A percentile compares a stretch with the other conserved stretches of the same genome.
Evolutionary conservation across 2,797 vertebrate genomes (phyloP).

Genomic region (Phataginus tricuspis): DNA sequence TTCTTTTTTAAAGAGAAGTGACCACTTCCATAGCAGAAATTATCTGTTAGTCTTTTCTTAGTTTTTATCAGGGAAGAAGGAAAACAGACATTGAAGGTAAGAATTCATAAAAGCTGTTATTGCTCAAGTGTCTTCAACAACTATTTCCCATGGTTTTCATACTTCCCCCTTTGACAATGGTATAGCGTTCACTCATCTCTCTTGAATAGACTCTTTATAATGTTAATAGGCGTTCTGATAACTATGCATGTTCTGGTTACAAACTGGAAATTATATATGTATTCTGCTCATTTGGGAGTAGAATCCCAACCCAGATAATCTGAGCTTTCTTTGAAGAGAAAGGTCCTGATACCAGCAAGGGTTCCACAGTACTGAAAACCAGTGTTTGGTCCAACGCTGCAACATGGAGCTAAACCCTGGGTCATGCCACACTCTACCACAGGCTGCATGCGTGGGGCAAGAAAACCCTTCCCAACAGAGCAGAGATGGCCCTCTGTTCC

Average conservation of each 20-base stretch:
- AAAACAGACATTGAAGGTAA: neutral
- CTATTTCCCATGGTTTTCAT: neutral
- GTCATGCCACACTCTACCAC: neutral
- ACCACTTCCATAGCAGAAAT: neutral
- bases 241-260: neutral
- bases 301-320: neutral
- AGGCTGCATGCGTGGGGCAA: neutral
- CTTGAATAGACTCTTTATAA: neutral
- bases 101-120: conserved; percentile 1
- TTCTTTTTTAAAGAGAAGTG: conserved; percentile 11
- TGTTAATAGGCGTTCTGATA: neutral
- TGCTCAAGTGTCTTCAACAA: neutral
- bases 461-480: neutral
- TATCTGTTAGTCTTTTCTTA: neutral
- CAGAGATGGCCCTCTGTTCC: neutral
- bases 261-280: neutral
- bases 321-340: neutral
- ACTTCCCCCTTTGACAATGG: neutral
- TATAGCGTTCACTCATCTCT: neutral
- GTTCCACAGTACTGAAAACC: neutral
- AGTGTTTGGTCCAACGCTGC: neutral
- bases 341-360: neutral
- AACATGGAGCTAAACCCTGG: neutral
- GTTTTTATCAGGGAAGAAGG: neutral
- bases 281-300: neutral